Conservation (phyloP, 2,797 vertebrate species). For the Sternotherus odoratus region DNA sequence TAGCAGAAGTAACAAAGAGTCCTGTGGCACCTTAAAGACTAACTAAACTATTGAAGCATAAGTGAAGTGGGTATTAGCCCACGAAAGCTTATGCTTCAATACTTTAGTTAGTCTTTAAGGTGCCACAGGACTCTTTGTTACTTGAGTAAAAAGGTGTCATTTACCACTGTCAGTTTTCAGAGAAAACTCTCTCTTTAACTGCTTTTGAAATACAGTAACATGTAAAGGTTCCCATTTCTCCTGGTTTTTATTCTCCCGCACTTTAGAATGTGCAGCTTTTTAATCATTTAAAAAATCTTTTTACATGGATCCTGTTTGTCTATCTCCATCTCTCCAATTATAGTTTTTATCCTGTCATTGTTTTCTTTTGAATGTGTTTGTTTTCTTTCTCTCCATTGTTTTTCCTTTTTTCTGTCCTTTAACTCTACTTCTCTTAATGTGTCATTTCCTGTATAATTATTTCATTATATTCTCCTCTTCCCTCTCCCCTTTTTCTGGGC, state of each 20-base stretch:
- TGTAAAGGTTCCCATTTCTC: background rate
- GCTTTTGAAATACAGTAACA: background rate
- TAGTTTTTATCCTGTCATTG: background rate
- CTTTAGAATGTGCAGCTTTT: background rate
- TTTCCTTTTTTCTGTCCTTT: background rate
- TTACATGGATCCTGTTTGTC: background rate
- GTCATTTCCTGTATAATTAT: background rate
- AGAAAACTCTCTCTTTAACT: background rate
- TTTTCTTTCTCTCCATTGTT: background rate
- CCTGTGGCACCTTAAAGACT: too few relatives aligned
- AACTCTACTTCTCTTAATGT: background rate
- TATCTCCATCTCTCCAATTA: background rate
- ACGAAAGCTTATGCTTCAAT: too few relatives aligned
- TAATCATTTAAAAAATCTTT: background rate
- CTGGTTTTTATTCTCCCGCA: background rate
- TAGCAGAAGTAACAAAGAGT: too few relatives aligned
- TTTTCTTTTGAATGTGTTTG: background rate
- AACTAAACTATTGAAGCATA: too few relatives aligned
- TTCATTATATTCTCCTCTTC: background rate
- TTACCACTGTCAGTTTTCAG: rapidly evolving
- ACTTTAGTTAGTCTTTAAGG: too few relatives aligned
- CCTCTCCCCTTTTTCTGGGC: background rate
- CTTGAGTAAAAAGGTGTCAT: background rate
- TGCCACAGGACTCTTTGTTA: too few relatives aligned
- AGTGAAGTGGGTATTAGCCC: too few relatives aligned